Evolutionary conservation across 2,888 invertebrate species (phyloP), one percentile per base, ranked within the genome.

Genomic region (Idaea biselata): DNA sequence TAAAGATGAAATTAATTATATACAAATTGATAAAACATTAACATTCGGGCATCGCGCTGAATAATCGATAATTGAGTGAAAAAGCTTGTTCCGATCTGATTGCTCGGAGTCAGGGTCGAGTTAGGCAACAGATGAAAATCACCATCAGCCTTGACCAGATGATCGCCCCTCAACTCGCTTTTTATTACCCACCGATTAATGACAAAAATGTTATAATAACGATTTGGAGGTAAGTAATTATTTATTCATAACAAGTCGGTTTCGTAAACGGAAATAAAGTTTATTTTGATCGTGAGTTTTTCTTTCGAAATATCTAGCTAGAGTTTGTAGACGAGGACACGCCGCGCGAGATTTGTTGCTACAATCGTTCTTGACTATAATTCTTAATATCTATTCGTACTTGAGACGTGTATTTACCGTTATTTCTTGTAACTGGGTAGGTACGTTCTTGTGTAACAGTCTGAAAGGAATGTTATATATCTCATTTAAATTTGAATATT

Each of bases 31-130:
- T 44, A 44, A 44, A 44, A 44, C 65, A 60, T 67, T 64, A 66
- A 63, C 63, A 63, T 56, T 56, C 54, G 16, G 54, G 59, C 66
- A 65, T 67, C 68, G 44, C n/a, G 11, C 44, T 44, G 44, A 44
- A 44, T 44, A 79, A 83, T 83, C 78, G 76, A 87, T 86, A 86
- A 85, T 85, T 79, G 79, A 82, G 81, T 80, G 80, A 84, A 88
- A 88, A 87, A 87, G 83, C 79, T 74, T 88, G 91, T 92, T 91
- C 90, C 91, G 88, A 82, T 86, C 91, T 91, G 91, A 89, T 91
- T 91, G 82, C 79, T 75, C 69, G 67, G 79, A 83, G 86, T 86
- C 91, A 91, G 90, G 91, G 91, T 86, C 89, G 81, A 64, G 74
- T 92, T 90, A 83, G 81, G 90, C 88, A 91, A 91, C 81, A 75